Evolutionary conservation across 2,888 invertebrate genomes (phyloP), one percentile per base, ranked within the genome.

Genomic region (Galeruca laticollis): DNA sequence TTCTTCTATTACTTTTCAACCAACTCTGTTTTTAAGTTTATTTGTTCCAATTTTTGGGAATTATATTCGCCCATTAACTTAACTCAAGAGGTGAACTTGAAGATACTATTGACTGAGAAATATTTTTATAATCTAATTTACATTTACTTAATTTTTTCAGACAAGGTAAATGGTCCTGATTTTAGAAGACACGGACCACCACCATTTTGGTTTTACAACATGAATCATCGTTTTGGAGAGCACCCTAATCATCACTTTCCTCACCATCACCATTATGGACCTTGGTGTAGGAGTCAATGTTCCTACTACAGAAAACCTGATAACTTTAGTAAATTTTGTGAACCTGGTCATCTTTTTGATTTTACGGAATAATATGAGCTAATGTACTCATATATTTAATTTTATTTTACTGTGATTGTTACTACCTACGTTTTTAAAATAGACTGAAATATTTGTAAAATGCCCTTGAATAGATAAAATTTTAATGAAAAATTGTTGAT

Each of bases 251-350:
- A n/a, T 40, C n/a, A n/a, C 40, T 13, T 13, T 40, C n/a, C 11
- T 18, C 47, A 47, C 8, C 47, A 47, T 47, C 47, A 47, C 47
- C 47, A 47, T 18, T 47, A 47, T 47, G 18, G 47, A 10, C 47
- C 18, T 47, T 15, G 15, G 8, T 47, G 47, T 9, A 15, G 47
- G 47, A 47, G 15, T 47, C 15, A 47, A 6, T 6, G 18, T 18
- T 15, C 47, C 47, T 47, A n/a, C 15, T 47, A 47, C 9, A 47
- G 18, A 18, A 47, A 47, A 47, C 47, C 47, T 18, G 47, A 47
- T 15, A 47, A 18, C 18, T 47, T 47, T 15, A 47, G 18, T 18
- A 47, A 18, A 18, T 47, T 47, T 18, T 47, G 47, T 18, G 47
- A 47, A 18, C 47, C 47, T 15, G 18, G 47, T 18, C 47, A 47